Base-by-base conservation (phyloP, 2,888 invertebrate genomes). In the Tridacna gigas region DNA sequence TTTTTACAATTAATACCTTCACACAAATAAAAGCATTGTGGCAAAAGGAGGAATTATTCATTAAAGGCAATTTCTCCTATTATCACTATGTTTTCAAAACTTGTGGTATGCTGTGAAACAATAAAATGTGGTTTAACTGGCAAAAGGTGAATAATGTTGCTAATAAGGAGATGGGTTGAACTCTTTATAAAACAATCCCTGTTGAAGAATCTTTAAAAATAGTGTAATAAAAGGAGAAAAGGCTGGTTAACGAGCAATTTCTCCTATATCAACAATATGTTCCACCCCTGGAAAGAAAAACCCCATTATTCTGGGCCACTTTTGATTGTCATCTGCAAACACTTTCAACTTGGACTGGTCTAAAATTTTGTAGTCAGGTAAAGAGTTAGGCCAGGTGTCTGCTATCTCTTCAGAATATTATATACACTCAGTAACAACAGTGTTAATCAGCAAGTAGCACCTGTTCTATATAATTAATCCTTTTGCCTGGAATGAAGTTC, bases 361-460 rank as follows among this genome's bases (percentile, higher is more conserved):
- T 37, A 37, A 37, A 37, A 37, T 37, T 2, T 37, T 37, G 37
- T 37, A 2, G 37, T 37, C 7, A 4, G 37, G 37, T 37, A 37
- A 37, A 37, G 37, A 37, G 37, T 37, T 4, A 71, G 71, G 51
- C 51, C 71, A 71, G 71, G 71, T 71, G 71, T 71, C 22, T 51
- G 51, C 51, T 71, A 71, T 71, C 71, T 71, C 0, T 71, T 1
- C n/a, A 26, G 22, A 51, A 48, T 71, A 71, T 71, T 71, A 71
- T 71, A 71, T 71, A 71, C 51, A 71, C 51, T 25, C 48, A 48
- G 47, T 51, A 51, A 71, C 71, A 71, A 67, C 37, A 26, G 37
- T 61, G 60, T 65, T 74, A 80, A 83, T 80, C 80, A 80, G 45
- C 74, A 77, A 65, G 37, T 20, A 74, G 28, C 83, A 83, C 83